Evolutionary conservation across 2,113 vertebrate genomes (phyloP), one percentile per base, ranked within the genome.

Genomic region (Calidris pugnax): DNA sequence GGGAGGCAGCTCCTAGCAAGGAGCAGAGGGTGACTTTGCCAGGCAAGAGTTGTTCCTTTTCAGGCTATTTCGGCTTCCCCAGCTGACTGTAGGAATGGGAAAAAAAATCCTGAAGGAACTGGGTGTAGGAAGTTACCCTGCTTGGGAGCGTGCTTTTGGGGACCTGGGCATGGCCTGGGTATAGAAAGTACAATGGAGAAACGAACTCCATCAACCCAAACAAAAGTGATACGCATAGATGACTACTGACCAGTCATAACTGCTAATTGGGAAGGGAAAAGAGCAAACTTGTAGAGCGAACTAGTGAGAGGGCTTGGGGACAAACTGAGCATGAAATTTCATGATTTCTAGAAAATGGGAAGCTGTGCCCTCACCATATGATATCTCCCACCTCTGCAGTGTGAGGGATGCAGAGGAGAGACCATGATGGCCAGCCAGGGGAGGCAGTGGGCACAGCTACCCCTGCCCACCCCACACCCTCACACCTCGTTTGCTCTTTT

Each of bases 1-100:
- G 26, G 16, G 30, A 55, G 30, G 8, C 21, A 51, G 27, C n/a
- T 74, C 27, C 9, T 71, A 43, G 39, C 7, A 39, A 79, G 75
- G 33, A 76, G 17, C 17, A 1, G 1, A 0, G 0, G 14, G 24
- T 11, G 39, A 8, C 23, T 71, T 64, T 50, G 12, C 35, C 9
- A 30, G 43, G 19, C 53, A 62, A 30, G 51, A 30, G 10, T 21
- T 20, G 15, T 7, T 67, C 14, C 28, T 71, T 79, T 51, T 72
- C 37, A n/a, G 69, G 22, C 23, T n/a, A 37, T 86, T 90, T 66
- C 20, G 32, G 8, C 30, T 89, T 90, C 27, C 24, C 35, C 20
- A 37, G 15, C 32, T 74, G 57, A 22, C n/a, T 74, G 50, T 6
- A 8, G 45, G 48, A 68, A 55, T 16, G 15, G 23, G 2, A 4